Percentiles rank a stretch among this genome's conserved stretches.
Evolutionary conservation across 2,888 invertebrate genomes (phyloP).

Genomic region (Drosophila nr. perissopoda): DNA sequence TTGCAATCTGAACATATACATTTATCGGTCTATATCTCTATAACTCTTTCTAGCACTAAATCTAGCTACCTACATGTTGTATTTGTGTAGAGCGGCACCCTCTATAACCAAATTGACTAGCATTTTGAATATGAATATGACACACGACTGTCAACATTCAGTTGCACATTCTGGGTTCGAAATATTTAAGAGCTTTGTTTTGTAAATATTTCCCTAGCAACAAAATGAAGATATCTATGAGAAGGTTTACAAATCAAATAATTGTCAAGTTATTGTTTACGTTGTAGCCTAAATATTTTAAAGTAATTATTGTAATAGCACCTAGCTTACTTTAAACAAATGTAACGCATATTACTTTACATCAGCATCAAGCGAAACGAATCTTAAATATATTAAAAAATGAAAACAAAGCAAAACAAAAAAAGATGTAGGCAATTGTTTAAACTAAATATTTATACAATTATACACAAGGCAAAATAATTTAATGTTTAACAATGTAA

Average conservation of each 20-base stretch:
- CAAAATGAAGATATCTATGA: conserved; percentile 62
- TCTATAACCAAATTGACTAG: conserved; percentile 31
- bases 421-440: conserved; percentile 69
- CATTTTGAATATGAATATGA: conserved; percentile 31
- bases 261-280: conserved; percentile 61
- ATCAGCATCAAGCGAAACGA: conserved; percentile 64
- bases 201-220: conserved; percentile 66
- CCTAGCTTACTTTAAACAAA: conserved; percentile 72
- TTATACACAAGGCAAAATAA: conserved; percentile 63
- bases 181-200: conserved; percentile 61
- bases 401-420: conserved; percentile 22
- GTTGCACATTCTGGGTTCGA: conserved; percentile 45
- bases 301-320: conserved; percentile 61
- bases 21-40: conserved; percentile 10
- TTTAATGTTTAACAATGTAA: conserved; percentile 61
- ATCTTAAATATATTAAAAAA: conserved; percentile 48
- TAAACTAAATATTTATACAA: conserved; percentile 66
- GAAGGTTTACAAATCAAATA: conserved; percentile 44
- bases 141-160: conserved; percentile 46
- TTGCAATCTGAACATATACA: conserved; percentile 16
- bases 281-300: conserved; percentile 69
- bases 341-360: conserved; percentile 75
- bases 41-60: conserved; percentile 16
- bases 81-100: conserved; percentile 17
- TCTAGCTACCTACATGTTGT: conserved; percentile 12